Evolutionary conservation across 2,888 invertebrate species (phyloP).

Genomic region (Netelia fuscicornis): DNA sequence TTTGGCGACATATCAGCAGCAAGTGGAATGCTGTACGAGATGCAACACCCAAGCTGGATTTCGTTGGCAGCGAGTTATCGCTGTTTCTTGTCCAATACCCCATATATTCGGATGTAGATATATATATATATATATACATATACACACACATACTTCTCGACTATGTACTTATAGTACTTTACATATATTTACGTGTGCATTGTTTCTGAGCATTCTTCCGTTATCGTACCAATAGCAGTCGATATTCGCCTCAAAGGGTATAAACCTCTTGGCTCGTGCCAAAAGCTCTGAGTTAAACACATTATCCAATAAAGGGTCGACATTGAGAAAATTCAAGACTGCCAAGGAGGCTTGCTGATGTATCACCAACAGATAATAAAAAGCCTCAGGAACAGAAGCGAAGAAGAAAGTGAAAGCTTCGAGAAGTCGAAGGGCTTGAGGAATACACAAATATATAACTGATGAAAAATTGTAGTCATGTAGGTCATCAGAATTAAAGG

Average conservation of each 20-base stretch:
- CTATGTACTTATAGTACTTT: too few species aligned
- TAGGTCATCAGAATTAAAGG: too few species aligned
- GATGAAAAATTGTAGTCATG: too few species aligned
- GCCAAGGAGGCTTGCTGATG: neutral
- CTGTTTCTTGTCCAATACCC: constrained; percentile 26
- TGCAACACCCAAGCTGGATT: constrained; percentile 2
- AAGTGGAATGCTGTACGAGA: constrained; percentile 36
- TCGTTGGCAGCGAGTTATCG: neutral
- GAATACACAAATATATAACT: too few species aligned
- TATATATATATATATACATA: neutral
- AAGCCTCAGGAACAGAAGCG: too few species aligned
- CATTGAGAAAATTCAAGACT: neutral
- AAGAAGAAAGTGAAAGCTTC: too few species aligned
- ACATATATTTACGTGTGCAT: neutral
- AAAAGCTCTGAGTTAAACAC: neutral
- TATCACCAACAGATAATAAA: neutral
- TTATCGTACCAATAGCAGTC: neutral
- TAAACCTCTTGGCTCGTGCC: neutral
- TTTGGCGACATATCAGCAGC: constrained; percentile 37
- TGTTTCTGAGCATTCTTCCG: neutral
- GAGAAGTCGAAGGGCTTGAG: too few species aligned
- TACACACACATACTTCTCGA: neutral
- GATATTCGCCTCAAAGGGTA: constrained; percentile 1
- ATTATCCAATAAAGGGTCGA: neutral
- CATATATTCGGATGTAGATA: neutral